These are phyloP conservation scores for Cheilosia impressa DNA, from an alignment of 2,888 invertebrate species.

Conservation along the genomic window DNA sequence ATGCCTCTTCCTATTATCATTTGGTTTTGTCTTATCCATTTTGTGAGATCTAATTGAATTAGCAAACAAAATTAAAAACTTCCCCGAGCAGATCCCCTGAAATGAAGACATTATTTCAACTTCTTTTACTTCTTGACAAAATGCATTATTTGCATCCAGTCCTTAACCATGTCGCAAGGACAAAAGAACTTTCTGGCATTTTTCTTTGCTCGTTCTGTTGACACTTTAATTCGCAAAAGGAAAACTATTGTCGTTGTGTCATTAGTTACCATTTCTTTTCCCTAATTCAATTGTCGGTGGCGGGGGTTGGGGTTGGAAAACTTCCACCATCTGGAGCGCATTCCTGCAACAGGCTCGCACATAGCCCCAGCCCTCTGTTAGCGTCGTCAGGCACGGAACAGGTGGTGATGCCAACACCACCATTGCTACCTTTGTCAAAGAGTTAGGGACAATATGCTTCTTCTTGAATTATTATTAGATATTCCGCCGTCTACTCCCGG, in stretches of 20 bases:
- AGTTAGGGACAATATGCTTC: constrained; percentile 56
- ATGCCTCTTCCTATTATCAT: constrained; percentile 1
- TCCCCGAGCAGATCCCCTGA: constrained; percentile 26
- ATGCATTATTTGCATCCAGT: constrained; percentile 53
- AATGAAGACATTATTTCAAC: constrained; percentile 42
- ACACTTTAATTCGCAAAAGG: constrained; percentile 60
- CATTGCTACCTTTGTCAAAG: constrained; percentile 31
- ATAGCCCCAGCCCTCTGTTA: not conserved
- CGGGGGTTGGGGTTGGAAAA: constrained; percentile 4
- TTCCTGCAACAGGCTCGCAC: constrained; percentile 54
- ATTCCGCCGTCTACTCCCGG: constrained; percentile 37
- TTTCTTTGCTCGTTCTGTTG: constrained; percentile 41
- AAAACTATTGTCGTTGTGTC: constrained; percentile 67
- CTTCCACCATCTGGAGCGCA: constrained; percentile 47
- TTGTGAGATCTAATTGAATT: constrained; percentile 62
- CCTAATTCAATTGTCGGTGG: constrained; percentile 57
- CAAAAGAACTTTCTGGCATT: constrained; percentile 36
- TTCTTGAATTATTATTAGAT: constrained; percentile 69
- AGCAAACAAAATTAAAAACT: constrained; percentile 69
- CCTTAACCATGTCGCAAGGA: not conserved
- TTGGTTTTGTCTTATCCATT: not conserved
- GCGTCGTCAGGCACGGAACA: constrained; percentile 32
- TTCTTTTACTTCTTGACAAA: constrained; percentile 24
- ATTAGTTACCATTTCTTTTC: constrained; percentile 64
- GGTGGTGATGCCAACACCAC: constrained; percentile 33